Percentiles rank a stretch among this genome's conserved stretches.
Evolutionary conservation across 1,140 invertebrate genomes (phyloP).

Genomic region (Spodoptera litura): DNA sequence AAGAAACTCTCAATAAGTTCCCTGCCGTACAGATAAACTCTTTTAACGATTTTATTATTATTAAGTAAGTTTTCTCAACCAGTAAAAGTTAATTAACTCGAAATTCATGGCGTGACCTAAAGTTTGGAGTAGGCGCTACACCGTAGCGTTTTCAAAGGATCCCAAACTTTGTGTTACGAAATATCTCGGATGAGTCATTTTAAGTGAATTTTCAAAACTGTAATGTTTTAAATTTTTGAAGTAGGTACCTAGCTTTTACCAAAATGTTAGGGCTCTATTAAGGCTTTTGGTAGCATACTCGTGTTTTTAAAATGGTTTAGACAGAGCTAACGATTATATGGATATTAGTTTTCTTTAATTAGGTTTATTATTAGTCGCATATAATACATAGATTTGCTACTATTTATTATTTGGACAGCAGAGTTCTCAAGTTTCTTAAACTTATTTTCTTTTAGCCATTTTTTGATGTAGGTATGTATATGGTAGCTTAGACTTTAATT

Average conservation of each 20-base stretch:
- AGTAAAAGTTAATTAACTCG: conserved; percentile 72
- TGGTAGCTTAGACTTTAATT: too few species aligned
- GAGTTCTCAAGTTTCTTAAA: too few species aligned
- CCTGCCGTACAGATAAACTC: conserved; percentile 20
- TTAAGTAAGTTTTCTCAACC: conserved; percentile 46
- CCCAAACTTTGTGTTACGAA: conserved; percentile 21
- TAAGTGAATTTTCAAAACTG: conserved; percentile 31
- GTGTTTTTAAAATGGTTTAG: too few species aligned
- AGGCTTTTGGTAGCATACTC: not conserved
- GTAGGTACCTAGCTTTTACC: conserved; percentile 1
- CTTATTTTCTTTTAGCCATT: too few species aligned
- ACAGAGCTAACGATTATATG: too few species aligned
- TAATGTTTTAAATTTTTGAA: conserved; percentile 16
- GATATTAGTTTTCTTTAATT: too few species aligned
- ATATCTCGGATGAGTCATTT: conserved; percentile 31
- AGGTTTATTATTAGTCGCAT: too few species aligned
- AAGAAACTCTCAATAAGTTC: conserved; percentile 21
- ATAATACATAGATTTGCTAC: too few species aligned
- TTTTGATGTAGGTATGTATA: too few species aligned
- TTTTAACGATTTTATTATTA: conserved; percentile 38
- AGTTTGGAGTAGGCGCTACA: conserved; percentile 64
- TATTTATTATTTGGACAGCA: too few species aligned
- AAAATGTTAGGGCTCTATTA: not conserved
- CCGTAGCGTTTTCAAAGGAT: conserved; percentile 66
- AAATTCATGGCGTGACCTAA: conserved; percentile 66